Percentiles rank a stretch among this genome's conserved stretches.
These are phyloP conservation scores for Gymnoscopelus microlampas DNA, from an alignment of 2,797 vertebrate species.

Conservation along the genomic window DNA sequence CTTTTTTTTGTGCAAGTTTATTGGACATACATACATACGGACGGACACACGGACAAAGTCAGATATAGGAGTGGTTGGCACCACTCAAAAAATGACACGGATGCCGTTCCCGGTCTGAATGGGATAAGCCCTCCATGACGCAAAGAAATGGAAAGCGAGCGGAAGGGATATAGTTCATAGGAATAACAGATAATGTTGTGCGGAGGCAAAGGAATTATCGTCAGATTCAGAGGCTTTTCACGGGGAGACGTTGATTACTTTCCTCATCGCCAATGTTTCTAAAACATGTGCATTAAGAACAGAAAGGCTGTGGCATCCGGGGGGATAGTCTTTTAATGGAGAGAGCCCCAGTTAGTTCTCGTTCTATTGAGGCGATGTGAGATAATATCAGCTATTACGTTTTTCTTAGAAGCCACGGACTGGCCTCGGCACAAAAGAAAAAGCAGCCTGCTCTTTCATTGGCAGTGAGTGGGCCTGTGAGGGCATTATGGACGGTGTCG, in stretches of 20 bases:
- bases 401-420: slow-evolving; percentile 72
- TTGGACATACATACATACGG: too few species aligned
- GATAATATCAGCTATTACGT: slow-evolving; percentile 79
- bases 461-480: slow-evolving; percentile 44
- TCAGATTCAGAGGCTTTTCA: slow-evolving; percentile 50
- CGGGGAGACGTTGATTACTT: slow-evolving; percentile 61
- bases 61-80: too few species aligned
- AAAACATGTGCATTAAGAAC: slow-evolving; percentile 58
- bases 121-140: slow-evolving; percentile 34
- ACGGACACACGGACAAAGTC: too few species aligned
- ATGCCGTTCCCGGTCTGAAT: too few species aligned
- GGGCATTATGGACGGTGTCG: slow-evolving; percentile 42
- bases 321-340: slow-evolving; percentile 66
- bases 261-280: slow-evolving; percentile 58
- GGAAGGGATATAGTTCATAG: slow-evolving; percentile 53
- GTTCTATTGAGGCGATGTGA: slow-evolving; percentile 42
- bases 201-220: slow-evolving; percentile 39
- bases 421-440: slow-evolving; percentile 53
- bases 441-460: slow-evolving; percentile 41
- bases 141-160: slow-evolving; percentile 18
- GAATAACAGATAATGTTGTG: slow-evolving; percentile 58
- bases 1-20: too few species aligned
- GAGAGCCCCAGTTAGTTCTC: slow-evolving; percentile 68
- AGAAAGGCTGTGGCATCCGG: slow-evolving; percentile 59
- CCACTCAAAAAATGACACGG: too few species aligned